These are phyloP conservation scores for Microcebus tavaratra DNA, from an alignment of 2,113 vertebrate genomes.

Conservation along the genomic window DNA sequence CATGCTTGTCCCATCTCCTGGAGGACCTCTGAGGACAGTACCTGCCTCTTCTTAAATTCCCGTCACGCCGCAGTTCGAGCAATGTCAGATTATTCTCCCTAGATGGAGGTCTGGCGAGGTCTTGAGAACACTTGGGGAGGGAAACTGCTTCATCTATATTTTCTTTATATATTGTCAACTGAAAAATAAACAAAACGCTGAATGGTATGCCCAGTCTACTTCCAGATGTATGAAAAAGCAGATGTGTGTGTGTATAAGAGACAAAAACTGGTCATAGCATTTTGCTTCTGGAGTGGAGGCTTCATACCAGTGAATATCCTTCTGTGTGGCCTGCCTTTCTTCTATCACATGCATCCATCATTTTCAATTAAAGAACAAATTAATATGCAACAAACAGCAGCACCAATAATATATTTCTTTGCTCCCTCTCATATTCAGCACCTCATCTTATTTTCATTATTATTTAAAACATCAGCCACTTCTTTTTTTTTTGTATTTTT, in stretches of 20 bases:
- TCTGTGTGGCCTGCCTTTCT: not conserved
- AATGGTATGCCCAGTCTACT: not conserved
- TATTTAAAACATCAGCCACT: not conserved
- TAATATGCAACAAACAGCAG: not conserved
- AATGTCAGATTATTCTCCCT: not conserved
- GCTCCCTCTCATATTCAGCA: fast-evolving
- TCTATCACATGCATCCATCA: not conserved
- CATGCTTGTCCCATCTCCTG: fast-evolving
- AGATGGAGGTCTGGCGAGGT: not conserved
- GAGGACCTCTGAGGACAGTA: constrained; percentile 56
- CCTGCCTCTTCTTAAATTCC: constrained; percentile 48
- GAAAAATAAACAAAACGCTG: not conserved
- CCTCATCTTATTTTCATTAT: not conserved
- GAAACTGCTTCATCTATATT: not conserved
- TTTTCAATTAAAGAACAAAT: not conserved
- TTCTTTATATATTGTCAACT: not conserved
- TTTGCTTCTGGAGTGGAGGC: not conserved
- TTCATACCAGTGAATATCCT: not conserved
- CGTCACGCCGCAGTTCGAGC: constrained; percentile 60
- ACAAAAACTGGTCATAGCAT: not conserved
- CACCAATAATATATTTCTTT: not conserved
- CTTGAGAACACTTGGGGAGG: not conserved
- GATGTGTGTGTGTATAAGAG: not conserved
- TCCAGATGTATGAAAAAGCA: not conserved
- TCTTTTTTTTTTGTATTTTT: not conserved